Conservation (phyloP, 2,113 vertebrate genomes). For the Eptesicus fuscus region DNA sequence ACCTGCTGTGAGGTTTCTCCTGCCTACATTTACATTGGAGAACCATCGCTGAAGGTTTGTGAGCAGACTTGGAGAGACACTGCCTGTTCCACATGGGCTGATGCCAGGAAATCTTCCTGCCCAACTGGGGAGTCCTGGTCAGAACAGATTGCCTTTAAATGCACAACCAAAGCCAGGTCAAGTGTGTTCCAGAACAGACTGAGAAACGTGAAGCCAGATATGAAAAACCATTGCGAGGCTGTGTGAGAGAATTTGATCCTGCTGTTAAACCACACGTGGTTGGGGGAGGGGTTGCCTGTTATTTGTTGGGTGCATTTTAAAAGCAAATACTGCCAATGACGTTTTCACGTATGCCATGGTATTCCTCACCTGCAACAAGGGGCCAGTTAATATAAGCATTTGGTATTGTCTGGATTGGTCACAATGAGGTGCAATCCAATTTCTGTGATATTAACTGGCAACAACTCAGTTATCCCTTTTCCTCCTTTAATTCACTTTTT, state of each 20-base stretch:
- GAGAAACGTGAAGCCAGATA: conserved; percentile 53
- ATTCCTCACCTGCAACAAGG: conserved; percentile 27
- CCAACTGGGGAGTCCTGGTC: conserved; percentile 42
- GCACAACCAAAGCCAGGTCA: conserved; percentile 56
- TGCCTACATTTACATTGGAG: background rate
- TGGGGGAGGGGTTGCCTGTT: conserved; percentile 14
- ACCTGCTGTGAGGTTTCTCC: background rate
- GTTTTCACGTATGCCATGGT: background rate
- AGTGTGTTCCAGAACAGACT: conserved; percentile 31
- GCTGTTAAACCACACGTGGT: background rate
- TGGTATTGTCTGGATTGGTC: conserved; percentile 43
- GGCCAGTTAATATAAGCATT: conserved; percentile 53
- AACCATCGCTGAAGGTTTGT: conserved; percentile 38
- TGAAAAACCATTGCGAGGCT: conserved; percentile 33
- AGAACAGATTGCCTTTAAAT: conserved; percentile 57
- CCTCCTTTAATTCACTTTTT: conserved; percentile 42
- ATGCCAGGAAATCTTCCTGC: conserved; percentile 44
- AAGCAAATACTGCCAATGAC: background rate
- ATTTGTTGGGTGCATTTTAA: conserved; percentile 35
- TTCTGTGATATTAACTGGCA: conserved; percentile 49
- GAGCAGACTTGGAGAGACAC: conserved; percentile 11
- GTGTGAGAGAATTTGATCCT: conserved; percentile 19
- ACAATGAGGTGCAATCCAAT: conserved; percentile 46
- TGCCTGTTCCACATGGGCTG: background rate
- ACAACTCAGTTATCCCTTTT: conserved; percentile 50